Evolutionary conservation across 2,888 invertebrate genomes (phyloP).

Genomic region (Brachycybe producta): DNA sequence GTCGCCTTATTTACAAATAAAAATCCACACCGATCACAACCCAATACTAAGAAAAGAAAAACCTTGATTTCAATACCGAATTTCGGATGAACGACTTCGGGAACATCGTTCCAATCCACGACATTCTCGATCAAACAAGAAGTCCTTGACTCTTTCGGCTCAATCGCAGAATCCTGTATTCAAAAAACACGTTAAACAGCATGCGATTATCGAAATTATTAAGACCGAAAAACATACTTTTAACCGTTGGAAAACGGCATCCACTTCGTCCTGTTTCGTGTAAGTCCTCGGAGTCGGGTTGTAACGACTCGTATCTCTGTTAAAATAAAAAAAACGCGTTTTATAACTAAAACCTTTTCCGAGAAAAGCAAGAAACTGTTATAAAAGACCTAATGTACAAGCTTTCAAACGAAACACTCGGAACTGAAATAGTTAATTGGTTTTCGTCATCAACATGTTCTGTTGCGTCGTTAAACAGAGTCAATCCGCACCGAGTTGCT

Average conservation of each 20-base stretch:
- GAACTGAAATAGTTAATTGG: too few species aligned
- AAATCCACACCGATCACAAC: constrained; percentile 13
- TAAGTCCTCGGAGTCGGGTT: constrained; percentile 57
- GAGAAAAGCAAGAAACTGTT: background rate
- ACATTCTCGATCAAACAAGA: background rate
- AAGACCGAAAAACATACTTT: constrained; percentile 25
- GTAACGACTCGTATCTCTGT: constrained; percentile 27
- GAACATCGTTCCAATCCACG: constrained; percentile 54
- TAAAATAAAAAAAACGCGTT: too few species aligned
- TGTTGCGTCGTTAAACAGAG: too few species aligned
- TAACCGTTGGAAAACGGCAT: constrained; percentile 31
- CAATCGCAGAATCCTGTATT: too few species aligned
- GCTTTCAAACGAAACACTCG: background rate
- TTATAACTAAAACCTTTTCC: too few species aligned
- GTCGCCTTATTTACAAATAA: constrained; percentile 32
- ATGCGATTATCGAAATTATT: background rate
- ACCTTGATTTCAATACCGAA: constrained; percentile 47
- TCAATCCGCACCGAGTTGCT: too few species aligned
- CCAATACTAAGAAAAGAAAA: background rate
- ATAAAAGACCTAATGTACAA: background rate
- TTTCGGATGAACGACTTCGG: constrained; percentile 58
- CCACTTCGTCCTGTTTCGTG: constrained; percentile 63
- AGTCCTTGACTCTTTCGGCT: background rate
- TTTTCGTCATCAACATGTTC: too few species aligned
- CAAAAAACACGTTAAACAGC: constrained; percentile 16